Percentiles rank a stretch among this genome's conserved stretches.
Conservation (phyloP, 92 coral and sea anemone species). For the Pocillopora meandrina region DNA sequence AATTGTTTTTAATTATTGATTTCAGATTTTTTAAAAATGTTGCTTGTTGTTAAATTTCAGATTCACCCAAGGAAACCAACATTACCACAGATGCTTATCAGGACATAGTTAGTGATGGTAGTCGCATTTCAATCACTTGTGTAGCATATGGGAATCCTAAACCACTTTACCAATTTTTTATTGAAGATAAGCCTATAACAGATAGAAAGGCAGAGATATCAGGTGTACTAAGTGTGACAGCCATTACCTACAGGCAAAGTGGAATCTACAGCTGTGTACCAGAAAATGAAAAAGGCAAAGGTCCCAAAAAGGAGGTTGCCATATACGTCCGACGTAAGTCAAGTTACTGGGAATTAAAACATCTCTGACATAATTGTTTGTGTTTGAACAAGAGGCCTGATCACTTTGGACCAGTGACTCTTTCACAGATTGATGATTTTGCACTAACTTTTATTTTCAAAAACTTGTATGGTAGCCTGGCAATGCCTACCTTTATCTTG, state of each 20-base stretch:
- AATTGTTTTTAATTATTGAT: too few species aligned
- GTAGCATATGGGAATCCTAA: conserved; percentile 75
- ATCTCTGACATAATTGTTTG: too few species aligned
- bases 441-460: too few species aligned
- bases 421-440: too few species aligned
- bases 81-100: conserved; percentile 62
- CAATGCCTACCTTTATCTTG: too few species aligned
- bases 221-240: conserved; percentile 57
- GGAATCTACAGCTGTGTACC: conserved; percentile 90
- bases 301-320: conserved; percentile 55
- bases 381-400: too few species aligned
- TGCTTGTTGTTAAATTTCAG: conserved; percentile 34
- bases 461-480: too few species aligned
- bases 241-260: conserved; percentile 58
- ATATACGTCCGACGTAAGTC: conserved; percentile 88
- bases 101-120: conserved; percentile 67
- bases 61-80: conserved; percentile 71
- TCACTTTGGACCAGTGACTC: too few species aligned
- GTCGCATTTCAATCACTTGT: conserved; percentile 73
- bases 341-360: neutral
- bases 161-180: conserved; percentile 76
- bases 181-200: conserved; percentile 19
- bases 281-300: conserved; percentile 63
- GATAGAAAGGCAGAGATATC: conserved; percentile 55
- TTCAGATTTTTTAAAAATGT: neutral